Evolutionary conservation across 2,113 vertebrate species (phyloP).

Genomic region (Mus spicilegus): DNA sequence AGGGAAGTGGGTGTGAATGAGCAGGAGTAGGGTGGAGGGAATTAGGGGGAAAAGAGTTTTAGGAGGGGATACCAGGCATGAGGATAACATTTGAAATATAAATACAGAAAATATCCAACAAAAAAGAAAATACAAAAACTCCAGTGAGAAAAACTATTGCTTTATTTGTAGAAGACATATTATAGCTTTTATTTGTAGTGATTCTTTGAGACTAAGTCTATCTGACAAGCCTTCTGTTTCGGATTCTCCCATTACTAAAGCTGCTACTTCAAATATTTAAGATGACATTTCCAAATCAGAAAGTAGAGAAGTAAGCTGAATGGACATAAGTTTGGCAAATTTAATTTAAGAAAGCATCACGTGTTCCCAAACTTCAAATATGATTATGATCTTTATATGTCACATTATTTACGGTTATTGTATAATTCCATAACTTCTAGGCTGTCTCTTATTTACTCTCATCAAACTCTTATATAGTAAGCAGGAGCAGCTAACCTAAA

Average conservation of each 20-base stretch:
- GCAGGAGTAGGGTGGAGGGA: too few relatives aligned
- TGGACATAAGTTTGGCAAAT: background rate
- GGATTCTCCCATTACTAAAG: background rate
- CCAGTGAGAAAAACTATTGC: background rate
- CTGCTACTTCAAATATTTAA: background rate
- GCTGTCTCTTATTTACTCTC: background rate
- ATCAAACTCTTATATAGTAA: background rate
- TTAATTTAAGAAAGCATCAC: conserved; percentile 19
- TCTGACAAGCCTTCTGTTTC: background rate
- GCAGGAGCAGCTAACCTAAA: background rate
- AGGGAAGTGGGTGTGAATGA: too few relatives aligned
- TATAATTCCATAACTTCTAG: background rate
- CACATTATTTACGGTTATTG: background rate
- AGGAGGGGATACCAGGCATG: too few relatives aligned
- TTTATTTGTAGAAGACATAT: background rate
- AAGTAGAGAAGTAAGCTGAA: background rate
- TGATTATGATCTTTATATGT: background rate
- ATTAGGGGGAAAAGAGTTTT: too few relatives aligned
- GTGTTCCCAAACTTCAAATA: background rate
- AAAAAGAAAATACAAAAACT: too few relatives aligned
- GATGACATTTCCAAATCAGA: background rate
- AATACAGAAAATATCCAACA: too few relatives aligned
- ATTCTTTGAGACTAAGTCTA: background rate
- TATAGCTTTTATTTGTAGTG: background rate
- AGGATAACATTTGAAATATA: too few relatives aligned